Evolutionary conservation across 2,113 vertebrate genomes (phyloP), one percentile per base, ranked within the genome.

Genomic region (Rhinolophus ferrumequinum): DNA sequence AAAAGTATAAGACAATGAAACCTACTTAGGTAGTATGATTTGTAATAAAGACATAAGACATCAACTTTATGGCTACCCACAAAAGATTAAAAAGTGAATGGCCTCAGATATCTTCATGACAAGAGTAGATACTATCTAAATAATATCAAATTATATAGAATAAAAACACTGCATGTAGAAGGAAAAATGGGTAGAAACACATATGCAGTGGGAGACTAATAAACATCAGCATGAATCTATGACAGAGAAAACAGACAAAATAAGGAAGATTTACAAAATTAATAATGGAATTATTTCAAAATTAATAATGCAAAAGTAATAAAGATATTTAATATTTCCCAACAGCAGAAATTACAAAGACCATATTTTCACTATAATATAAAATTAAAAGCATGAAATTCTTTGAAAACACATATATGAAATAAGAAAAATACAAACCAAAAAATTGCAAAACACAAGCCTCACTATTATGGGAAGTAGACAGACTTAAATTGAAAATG

Each of bases 271-370:
- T 16, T 41, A 35, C 18, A 66, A 94, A 82, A 50, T 62, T 58
- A 73, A 58, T 52, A 67, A 44, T 86, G 41, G 88, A 58, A 18
- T 44, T 44, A 44, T 44, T 44, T 44, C 18, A 66, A 94, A 82
- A 50, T 62, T 58, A 73, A 58, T 52, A 67, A 44, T 86, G 41
- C 41, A 44, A 81, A 58, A 18, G 50, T 67, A 26, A 82, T 1
- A 60, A 89, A 38, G n/a, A 86, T 64, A 82, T 8, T n/a, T 54
- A 73, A 60, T 26, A 67, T 64, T 69, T 93, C 18, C 16, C 15
- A 95, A 60, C 8, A 77, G 26, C 15, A 91, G 22, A 75, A 96
- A 96, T 86, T 26, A 77, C 50, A 44, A 75, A 90, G 30, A 66
- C 5, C 24, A 35, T 35, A 90, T 66, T 87, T 90, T 93, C 52